Base-by-base conservation (phyloP, 2,113 vertebrate genomes). In the Piaya cayana region DNA sequence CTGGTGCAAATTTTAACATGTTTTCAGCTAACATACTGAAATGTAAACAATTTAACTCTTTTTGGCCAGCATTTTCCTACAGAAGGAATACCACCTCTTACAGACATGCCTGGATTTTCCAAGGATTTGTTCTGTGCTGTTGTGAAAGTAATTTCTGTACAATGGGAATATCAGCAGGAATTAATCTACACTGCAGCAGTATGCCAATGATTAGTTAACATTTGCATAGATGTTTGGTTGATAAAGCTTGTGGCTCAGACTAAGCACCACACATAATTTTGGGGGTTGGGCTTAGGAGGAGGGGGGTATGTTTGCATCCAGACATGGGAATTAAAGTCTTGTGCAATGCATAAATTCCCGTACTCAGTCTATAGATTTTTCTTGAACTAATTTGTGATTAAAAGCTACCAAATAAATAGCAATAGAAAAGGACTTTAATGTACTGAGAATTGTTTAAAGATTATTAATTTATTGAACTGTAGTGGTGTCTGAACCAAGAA, bases 361-460 rank as follows among this genome's bases (percentile, higher is more conserved):
- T 47, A 15, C 25, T 76, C 7, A 62, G 18, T 59, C 30, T 82
- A 34, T 60, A 72, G 53, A 53, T 64, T 62, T 78, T 95, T 82
- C 32, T 10, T 71, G 21, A 75, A 34, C 25, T 80, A 29, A 69
- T 91, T 86, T 93, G 50, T 84, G 62, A 63, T 91, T 81, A 87
- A 88, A 53, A 82, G n/a, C 71, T 80, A 64, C 47, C 72, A 91
- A 85, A 82, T 84, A 95, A 91, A 82, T 22, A 89, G 49, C 53
- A 82, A 22, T 62, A 70, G 52, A 83, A 70, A 63, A 49, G 68
- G 90, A 77, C 30, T 92, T 92, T 81, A 43, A 32, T 36, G 32
- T 75, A 43, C 74, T 86, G 50, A 72, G 63, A 93, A 79, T 78
- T 91, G 71, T 86, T 88, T 86, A 64, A 83, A 82, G 34, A 18